Conservation (phyloP, 2,113 vertebrate genomes). For the Rhabdomys dilectus region DNA sequence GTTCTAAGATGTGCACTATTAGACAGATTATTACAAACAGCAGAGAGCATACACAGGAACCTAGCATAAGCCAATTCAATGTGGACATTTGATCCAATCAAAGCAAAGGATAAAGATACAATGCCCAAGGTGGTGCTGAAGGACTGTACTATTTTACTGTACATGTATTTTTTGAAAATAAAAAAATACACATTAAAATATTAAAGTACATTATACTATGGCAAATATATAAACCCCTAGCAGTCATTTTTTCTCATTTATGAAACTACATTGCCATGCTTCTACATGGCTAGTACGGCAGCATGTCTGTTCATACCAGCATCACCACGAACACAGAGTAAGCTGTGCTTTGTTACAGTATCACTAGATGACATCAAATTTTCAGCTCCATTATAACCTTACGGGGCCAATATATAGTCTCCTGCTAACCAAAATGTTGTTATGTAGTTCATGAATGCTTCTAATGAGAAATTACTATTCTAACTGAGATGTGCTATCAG, state of each 20-base stretch:
- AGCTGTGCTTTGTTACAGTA: background rate
- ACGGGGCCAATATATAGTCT: background rate
- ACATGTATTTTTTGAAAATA: background rate
- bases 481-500: slow-evolving; percentile 34
- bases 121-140: background rate
- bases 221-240: background rate
- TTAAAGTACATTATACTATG: background rate
- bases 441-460: background rate
- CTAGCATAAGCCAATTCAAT: background rate
- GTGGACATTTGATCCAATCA: background rate
- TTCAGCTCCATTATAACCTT: background rate
- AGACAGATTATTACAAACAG: background rate
- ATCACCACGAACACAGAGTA: background rate
- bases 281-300: background rate
- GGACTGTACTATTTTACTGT: background rate
- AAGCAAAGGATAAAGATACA: background rate
- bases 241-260: background rate
- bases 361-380: background rate
- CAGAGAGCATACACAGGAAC: background rate
- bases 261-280: background rate
- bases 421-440: background rate
- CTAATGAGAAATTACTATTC: slow-evolving; percentile 1
- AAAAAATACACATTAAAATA: background rate
- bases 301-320: background rate
- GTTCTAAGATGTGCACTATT: background rate